Percentiles rank a stretch among this genome's conserved stretches.
These are phyloP conservation scores for Brachylomia viminalis DNA, from an alignment of 2,888 invertebrate genomes.

Conservation along the genomic window DNA sequence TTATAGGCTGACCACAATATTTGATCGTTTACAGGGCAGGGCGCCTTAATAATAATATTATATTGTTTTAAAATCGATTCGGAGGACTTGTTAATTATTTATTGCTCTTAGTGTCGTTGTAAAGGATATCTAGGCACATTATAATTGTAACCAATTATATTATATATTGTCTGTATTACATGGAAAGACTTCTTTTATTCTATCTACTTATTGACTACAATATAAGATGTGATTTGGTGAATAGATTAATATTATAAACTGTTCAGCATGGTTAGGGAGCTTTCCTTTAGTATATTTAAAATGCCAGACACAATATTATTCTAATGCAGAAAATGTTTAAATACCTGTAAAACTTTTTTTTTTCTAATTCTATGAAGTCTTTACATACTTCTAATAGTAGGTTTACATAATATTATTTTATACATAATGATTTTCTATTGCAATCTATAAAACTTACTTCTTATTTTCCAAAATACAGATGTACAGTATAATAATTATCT, in stretches of 20 bases:
- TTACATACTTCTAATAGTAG: neutral
- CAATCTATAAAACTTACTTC: constrained; percentile 4
- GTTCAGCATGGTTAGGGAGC: constrained; percentile 20
- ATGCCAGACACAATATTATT: too few species aligned
- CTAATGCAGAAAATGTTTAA: too few species aligned
- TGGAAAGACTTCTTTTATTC: constrained; percentile 14
- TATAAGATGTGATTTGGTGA: constrained; percentile 21
- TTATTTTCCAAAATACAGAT: constrained; percentile 12
- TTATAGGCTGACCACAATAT: neutral
- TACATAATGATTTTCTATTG: constrained; percentile 3
- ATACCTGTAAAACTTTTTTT: too few species aligned
- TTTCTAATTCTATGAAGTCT: neutral
- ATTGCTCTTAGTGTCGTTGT: constrained; percentile 12
- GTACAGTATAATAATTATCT: neutral
- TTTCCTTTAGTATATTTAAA: neutral
- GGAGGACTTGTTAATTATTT: neutral
- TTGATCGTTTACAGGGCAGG: neutral
- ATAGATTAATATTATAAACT: constrained; percentile 3
- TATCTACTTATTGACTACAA: constrained; percentile 3
- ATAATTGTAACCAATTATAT: neutral
- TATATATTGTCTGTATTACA: neutral
- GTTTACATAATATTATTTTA: neutral
- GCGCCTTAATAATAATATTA: neutral
- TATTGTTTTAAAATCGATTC: neutral
- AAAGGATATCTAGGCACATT: constrained; percentile 1